These are phyloP conservation scores for Protobothrops flavoviridis DNA, from an alignment of 2,113 vertebrate species.

Conservation along the genomic window DNA sequence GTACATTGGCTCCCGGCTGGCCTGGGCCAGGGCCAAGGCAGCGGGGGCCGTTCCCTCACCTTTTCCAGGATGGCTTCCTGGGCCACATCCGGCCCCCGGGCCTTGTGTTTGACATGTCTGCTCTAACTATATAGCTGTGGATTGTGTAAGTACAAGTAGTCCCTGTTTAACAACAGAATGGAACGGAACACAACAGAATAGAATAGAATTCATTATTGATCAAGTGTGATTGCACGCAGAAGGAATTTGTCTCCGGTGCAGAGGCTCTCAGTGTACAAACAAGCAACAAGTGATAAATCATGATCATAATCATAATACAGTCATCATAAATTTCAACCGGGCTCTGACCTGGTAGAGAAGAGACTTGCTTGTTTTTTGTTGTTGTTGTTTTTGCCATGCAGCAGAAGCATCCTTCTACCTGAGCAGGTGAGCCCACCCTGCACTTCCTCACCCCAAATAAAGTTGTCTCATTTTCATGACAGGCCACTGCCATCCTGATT, in stretches of 20 bases:
- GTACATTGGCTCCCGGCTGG: too few relatives aligned
- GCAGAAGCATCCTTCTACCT: not conserved
- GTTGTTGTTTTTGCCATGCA: not conserved
- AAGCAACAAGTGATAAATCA: not conserved
- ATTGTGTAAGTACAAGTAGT: too few relatives aligned
- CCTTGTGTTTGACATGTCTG: too few relatives aligned
- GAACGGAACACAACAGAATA: too few relatives aligned
- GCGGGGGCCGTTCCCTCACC: too few relatives aligned
- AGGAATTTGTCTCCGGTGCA: not conserved
- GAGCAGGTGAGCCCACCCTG: not conserved
- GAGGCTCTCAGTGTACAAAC: not conserved
- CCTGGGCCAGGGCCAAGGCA: too few relatives aligned
- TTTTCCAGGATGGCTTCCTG: too few relatives aligned
- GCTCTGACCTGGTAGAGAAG: not conserved
- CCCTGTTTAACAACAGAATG: too few relatives aligned
- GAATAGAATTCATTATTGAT: not conserved
- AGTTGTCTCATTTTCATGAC: slow-evolving; percentile 15
- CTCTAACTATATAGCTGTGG: too few relatives aligned
- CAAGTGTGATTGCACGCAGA: not conserved
- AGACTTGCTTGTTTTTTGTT: not conserved
- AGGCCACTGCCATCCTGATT: slow-evolving; percentile 78
- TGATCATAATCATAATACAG: not conserved
- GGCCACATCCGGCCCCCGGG: too few relatives aligned
- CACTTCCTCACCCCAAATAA: not conserved
- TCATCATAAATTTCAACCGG: not conserved